Evolutionary conservation across 2,888 invertebrate genomes (phyloP).

Genomic region (Sisyra terminalis): DNA sequence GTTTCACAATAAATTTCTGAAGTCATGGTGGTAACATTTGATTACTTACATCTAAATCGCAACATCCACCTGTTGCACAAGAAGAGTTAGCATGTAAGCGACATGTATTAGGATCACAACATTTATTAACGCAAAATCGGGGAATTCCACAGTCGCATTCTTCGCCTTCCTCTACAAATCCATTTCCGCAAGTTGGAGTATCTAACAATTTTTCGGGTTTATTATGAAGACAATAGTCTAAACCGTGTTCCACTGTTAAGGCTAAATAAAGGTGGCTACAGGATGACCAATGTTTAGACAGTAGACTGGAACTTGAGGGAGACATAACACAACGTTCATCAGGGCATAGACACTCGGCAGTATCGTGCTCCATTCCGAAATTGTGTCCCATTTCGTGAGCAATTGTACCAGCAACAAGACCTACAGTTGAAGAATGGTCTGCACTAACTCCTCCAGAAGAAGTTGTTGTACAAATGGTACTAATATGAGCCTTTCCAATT

Average conservation of each 20-base stretch:
- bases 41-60: conserved; percentile 58
- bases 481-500: conserved; percentile 92
- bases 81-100: conserved; percentile 74
- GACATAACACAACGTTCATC: conserved; percentile 94
- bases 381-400: conserved; percentile 99
- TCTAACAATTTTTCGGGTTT: conserved; percentile 68
- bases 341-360: conserved; percentile 69
- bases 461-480: conserved; percentile 92
- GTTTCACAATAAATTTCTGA: conserved; percentile 1
- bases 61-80: conserved; percentile 93
- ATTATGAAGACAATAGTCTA: conserved; percentile 89
- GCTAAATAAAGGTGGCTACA: conserved; percentile 84
- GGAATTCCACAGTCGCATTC: conserved; percentile 84
- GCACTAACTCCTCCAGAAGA: conserved; percentile 94
- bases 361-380: conserved; percentile 97
- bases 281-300: conserved; percentile 85
- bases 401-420: conserved; percentile 87
- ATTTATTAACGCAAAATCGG: conserved; percentile 63
- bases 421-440: conserved; percentile 74
- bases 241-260: conserved; percentile 82
- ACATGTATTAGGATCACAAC: conserved; percentile 75
- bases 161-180: conserved; percentile 90
- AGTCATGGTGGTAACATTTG: too few relatives aligned
- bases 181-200: conserved; percentile 87
- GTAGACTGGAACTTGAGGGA: conserved; percentile 71